Evolutionary conservation across 2,113 vertebrate species (phyloP), one percentile per base, ranked within the genome.

Genomic region (Poeciliopsis prolifica): DNA sequence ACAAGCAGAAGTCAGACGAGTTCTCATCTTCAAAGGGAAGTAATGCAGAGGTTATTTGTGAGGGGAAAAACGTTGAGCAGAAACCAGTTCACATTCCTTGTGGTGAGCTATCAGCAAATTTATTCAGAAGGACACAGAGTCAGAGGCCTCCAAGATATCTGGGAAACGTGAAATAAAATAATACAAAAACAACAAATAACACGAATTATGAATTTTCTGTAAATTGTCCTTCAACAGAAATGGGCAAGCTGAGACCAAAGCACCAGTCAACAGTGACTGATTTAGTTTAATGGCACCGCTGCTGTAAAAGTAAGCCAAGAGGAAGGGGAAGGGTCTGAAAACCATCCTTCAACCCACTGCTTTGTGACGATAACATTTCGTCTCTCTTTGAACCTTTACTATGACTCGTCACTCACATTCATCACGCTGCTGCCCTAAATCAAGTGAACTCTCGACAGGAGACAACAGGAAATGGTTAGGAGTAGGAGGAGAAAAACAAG

Each of bases 381-480:
- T 28, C 40, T n/a, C 30, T 17, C 19, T 5, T 28, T 72, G 40
- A 64, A 75, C 30, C 15, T 58, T 15, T 48, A 70, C 14, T 22
- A 42, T 75, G 42, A 37, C 12, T 64, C 61, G 64, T 70, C 60
- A 70, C 42, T 79, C 66, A 28, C 37, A 62, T 31, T 31, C 3
- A 3, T 64, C 51, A 51, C 1, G 44, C 33, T 14, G 35, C 44
- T 15, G 61, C 28, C 10, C 15, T 68, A 29, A 30, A 26, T 65
- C 37, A 78, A 68, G 40, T 28, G 35, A 73, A 24, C 15, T 78
- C 30, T 61, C 40, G 54, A 63, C 82, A 79, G 80, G 79, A 84
- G 51, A 64, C 66, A 72, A 87, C 86, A 91, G 92, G 89, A 91
- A 87, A 87, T 77, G 80, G 84, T 86, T 78, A 30, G n/a, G 61